These are phyloP conservation scores for Hydroisotoma schaefferi DNA, from an alignment of 2,888 invertebrate genomes.

Conservation along the genomic window DNA sequence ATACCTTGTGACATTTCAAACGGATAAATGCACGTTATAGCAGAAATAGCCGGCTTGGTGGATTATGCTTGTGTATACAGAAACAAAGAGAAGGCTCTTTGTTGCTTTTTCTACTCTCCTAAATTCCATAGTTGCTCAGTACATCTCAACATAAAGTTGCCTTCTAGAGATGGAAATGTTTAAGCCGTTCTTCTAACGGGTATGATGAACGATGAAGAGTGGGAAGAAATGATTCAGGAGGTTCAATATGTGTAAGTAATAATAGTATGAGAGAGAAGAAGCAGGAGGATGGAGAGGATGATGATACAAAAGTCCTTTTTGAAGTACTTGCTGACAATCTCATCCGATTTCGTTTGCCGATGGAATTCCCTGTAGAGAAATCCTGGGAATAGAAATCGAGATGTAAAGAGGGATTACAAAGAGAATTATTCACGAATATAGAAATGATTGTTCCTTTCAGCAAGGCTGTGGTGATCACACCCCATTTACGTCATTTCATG, in stretches of 20 bases:
- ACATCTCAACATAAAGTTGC: not conserved
- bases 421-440: constrained; percentile 46
- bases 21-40: not conserved
- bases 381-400: constrained; percentile 6
- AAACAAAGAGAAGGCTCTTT: not conserved
- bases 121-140: constrained; percentile 1
- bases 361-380: constrained; percentile 9
- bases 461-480: constrained; percentile 41
- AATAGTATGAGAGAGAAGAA: not conserved
- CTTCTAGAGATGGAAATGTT: not conserved
- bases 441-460: constrained; percentile 41
- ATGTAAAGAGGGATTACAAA: constrained; percentile 25
- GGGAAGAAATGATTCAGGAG: not conserved
- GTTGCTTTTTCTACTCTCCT: too few relatives aligned
- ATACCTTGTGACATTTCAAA: constrained; percentile 1
- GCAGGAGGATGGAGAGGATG: not conserved
- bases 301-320: not conserved
- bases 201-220: not conserved
- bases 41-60: too few relatives aligned
- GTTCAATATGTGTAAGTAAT: not conserved
- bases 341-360: not conserved
- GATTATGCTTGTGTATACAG: too few relatives aligned
- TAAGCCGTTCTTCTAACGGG: not conserved
- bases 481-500: constrained; percentile 41
- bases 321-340: not conserved